Conservation (phyloP, 2,113 vertebrate genomes). For the Anolis carolinensis region DNA sequence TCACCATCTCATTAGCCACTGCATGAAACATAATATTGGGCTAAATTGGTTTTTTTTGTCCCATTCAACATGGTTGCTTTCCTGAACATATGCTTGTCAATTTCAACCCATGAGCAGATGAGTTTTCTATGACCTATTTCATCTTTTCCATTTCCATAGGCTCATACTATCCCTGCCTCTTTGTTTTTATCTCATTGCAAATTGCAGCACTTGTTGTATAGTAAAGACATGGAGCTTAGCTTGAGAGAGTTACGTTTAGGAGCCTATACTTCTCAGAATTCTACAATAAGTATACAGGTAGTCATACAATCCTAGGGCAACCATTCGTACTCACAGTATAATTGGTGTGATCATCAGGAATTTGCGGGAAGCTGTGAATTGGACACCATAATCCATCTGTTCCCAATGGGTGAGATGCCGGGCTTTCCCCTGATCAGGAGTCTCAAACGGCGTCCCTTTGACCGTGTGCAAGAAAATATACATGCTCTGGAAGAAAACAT, state of each 20-base stretch:
- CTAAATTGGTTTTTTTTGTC: neutral
- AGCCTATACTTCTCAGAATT: neutral
- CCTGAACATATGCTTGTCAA: neutral
- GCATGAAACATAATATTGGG: neutral
- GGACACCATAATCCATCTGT: conserved; percentile 97
- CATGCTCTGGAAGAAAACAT: conserved; percentile 83
- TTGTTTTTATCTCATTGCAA: neutral
- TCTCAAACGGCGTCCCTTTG: conserved; percentile 96
- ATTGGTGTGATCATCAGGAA: conserved; percentile 98
- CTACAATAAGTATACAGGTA: neutral
- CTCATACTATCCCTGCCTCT: too few relatives aligned
- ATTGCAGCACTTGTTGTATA: neutral
- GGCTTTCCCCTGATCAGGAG: conserved; percentile 94
- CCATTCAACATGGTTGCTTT: neutral
- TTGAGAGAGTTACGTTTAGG: too few relatives aligned
- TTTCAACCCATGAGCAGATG: neutral
- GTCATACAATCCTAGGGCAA: neutral
- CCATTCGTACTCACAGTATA: conserved; percentile 84
- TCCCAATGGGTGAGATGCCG: conserved; percentile 96
- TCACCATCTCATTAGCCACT: too few relatives aligned
- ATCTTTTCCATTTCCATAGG: neutral
- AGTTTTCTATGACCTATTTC: too few relatives aligned
- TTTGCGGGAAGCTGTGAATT: conserved; percentile 95
- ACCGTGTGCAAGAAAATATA: conserved; percentile 96
- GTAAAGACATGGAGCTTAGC: neutral